Evolutionary conservation across 2,797 vertebrate species (phyloP).

Genomic region (Pseudochaenichthys georgianus): DNA sequence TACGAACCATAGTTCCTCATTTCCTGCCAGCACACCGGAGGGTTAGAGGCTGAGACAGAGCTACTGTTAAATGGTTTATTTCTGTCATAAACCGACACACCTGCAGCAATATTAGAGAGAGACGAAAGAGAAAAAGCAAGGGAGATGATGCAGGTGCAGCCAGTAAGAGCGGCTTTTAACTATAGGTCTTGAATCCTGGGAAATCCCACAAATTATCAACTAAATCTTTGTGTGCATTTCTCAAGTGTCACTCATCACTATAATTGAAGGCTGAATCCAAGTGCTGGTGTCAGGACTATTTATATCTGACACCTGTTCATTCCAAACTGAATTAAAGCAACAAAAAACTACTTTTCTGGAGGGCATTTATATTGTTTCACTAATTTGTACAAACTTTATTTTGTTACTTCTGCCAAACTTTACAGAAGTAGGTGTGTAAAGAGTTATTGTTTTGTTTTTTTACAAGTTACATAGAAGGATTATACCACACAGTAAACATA

Average conservation of each 20-base stretch:
- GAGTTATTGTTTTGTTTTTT: neutral
- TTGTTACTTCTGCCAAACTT: neutral
- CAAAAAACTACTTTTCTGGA: neutral
- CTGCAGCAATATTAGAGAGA: constrained; percentile 35
- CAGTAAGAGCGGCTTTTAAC: constrained; percentile 31
- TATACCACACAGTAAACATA: neutral
- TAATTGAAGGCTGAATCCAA: neutral
- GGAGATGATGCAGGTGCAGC: constrained; percentile 31
- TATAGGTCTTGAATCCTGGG: constrained; percentile 11
- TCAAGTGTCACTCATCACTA: neutral
- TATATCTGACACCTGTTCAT: neutral
- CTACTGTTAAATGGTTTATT: constrained; percentile 36
- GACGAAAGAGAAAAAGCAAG: constrained; percentile 2
- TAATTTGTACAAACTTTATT: neutral
- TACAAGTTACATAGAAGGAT: neutral
- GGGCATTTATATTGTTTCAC: neutral
- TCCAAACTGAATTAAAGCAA: neutral
- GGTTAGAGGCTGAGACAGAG: constrained; percentile 9
- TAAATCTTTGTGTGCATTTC: constrained; percentile 12
- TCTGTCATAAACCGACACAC: constrained; percentile 53
- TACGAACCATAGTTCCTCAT: constrained; percentile 1
- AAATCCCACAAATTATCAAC: constrained; percentile 39
- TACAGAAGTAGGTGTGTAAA: neutral
- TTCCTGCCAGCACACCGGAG: constrained; percentile 13
- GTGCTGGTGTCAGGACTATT: neutral